Evolutionary conservation across 2,797 vertebrate species (phyloP), one percentile per base, ranked within the genome.

Genomic region (Malacoctenus gilli): DNA sequence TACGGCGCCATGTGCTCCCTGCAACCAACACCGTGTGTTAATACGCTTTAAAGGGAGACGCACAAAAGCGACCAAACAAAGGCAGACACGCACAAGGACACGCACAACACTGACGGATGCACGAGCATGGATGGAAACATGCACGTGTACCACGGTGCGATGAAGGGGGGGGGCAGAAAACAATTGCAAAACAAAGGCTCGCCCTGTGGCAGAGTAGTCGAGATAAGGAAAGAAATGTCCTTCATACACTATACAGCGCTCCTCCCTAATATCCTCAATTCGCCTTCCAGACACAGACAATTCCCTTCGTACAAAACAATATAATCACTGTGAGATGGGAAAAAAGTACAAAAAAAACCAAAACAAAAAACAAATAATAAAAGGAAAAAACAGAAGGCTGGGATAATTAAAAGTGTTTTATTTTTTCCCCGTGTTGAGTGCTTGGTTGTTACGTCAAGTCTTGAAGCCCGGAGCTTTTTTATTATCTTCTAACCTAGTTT

Each of bases 1-100:
- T 96, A 97, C 0, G 94, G 77, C 0, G 90, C 90, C 94, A 98
- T 94, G 85, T 77, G 73, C 3, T 89, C 89, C 86, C 96, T 98
- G 92, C 22, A 75, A 79, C 8, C 77, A 73, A 77, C 71, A 81
- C 55, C 28, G 42, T n/a, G 42, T 41, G 40, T 79, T 79, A 75
- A 72, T 49, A 55, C 62, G 57, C 51, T 16, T 18, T 50, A 30
- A 35, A 76, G 21, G 61, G 49, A 72, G 22, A 44, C 59, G 54
- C 57, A 44, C 40, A 46, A 25, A 25, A 8, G 23, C 4, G 23
- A 25, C 4, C n/a, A 35, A 47, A 40, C 35, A 36, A 50, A 56
- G 14, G 48, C 49, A 35, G 32, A 51, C 54, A 59, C 22, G 38
- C 50, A 68, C 54, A 44, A 47, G 41, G 37, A 69, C 63, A 34